Evolutionary conservation across 2,113 vertebrate species (phyloP), one percentile per base, ranked within the genome.

Genomic region (Thryonomys swinderianus): DNA sequence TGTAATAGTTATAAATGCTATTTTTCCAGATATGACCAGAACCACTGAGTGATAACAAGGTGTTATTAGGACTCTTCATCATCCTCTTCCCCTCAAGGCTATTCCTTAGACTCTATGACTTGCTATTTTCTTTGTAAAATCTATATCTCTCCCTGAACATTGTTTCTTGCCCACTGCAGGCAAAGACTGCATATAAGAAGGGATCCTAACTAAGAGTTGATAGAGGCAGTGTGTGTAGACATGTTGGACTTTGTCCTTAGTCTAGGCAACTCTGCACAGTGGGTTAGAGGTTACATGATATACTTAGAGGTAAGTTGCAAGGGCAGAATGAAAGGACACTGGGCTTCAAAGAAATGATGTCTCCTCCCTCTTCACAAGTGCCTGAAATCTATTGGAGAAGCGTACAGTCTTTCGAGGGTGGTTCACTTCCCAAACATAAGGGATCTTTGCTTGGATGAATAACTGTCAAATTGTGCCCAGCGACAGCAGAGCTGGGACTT

Each of bases 371-470:
- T 2, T 93, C n/a, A 51, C 30, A 37, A 78, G 3, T 42, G 73
- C 64, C 42, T 61, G 25, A 82, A 79, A 53, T 37, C 6, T 17
- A 40, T 12, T 4, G 14, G 51, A 74, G 6, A 2, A 34, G 40
- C 83, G 20, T 45, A 42, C 3, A 21, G 4, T 88, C 71, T 79
- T 42, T 23, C 82, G 51, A 16, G 18, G 73, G 12, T 11, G 4
- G 1, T 30, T 80, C 42, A 71, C 62, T 30, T 93, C 57, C 61
- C 51, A 64, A 45, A 48, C 32, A 57, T 83, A 93, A 67, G 25
- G 64, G 88, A 78, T 40, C 45, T 85, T 94, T 57, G 27, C 21
- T 83, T 91, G 79, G 59, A 40, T 80, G 53, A 94, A 37, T 18
- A 76, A 53, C 34, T 89, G 69, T 17, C 51, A 94, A 67, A 51